phyloP scores from a whole-genome alignment of 2,888 invertebrate genomes.

The Sphaeridia pumilis region DNA sequence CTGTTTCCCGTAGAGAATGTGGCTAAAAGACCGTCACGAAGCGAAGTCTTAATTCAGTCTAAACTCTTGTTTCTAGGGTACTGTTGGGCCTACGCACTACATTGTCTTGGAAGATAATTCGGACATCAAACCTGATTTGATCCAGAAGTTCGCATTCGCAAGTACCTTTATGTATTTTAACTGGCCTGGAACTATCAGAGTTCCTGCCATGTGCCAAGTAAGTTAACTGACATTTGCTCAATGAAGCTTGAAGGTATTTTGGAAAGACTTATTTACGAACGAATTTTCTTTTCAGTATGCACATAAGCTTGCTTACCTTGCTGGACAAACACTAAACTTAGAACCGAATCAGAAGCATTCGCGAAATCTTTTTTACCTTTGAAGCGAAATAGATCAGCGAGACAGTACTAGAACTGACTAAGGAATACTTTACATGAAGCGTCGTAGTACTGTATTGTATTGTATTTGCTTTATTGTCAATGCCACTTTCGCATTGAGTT shows the following conservation, averaged over 20 bases:
- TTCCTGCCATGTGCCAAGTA: conserved; percentile 72
- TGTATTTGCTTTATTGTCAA: too few species aligned
- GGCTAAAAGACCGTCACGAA: too few species aligned
- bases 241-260: too few species aligned
- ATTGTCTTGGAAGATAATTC: conserved; percentile 60
- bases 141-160: conserved; percentile 76
- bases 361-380: conserved; percentile 25
- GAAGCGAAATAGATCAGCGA: too few species aligned
- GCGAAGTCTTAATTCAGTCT: too few species aligned
- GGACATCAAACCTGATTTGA: conserved; percentile 60
- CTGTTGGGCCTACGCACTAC: conserved; percentile 84
- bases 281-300: conserved; percentile 77
- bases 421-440: too few species aligned
- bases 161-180: conserved; percentile 84
- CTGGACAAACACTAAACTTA: conserved; percentile 60
- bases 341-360: conserved; percentile 11
- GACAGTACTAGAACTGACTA: too few species aligned
- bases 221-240: too few species aligned
- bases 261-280: too few species aligned
- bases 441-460: too few species aligned
- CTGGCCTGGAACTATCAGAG: conserved; percentile 86
- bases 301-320: conserved; percentile 75
- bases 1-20: too few species aligned
- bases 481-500: too few species aligned
- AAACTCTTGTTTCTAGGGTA: conserved; percentile 56